Evolutionary conservation across 2,113 vertebrate species (phyloP), one percentile per base, ranked within the genome.

Genomic region (Fulica atra): DNA sequence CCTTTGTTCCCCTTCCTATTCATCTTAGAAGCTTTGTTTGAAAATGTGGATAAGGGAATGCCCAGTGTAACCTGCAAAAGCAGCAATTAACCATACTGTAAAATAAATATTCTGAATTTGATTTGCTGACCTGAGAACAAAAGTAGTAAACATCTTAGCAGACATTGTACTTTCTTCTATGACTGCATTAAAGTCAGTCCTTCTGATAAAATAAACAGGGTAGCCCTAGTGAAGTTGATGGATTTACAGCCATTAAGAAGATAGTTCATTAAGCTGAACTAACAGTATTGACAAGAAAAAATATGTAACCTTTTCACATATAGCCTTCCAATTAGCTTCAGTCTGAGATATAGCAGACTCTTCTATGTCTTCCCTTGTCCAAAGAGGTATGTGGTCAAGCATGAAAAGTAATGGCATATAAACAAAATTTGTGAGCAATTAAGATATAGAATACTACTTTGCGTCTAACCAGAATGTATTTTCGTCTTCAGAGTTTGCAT

Each of bases 191-290:
- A 74, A 85, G 10, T 36, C 42, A 73, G 21, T 10, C 20, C 18
- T 71, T 88, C 46, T 66, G 35, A 76, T 38, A 80, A 83, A 83
- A 85, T 90, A 95, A 91, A 73, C 68, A 81, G 0, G 1, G 74
- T 56, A 83, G 61, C 40, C 38, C 17, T 33, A 59, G 19, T 40
- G 21, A 82, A 14, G 44, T 0, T 91, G 90, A 89, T 57, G 38
- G 25, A 92, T 93, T 91, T 92, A 36, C 7, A 85, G 16, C 5
- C 19, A 70, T 77, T 88, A 73, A 93, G n/a, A 7, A 93, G n/a
- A 70, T 51, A 81, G 77, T 92, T 81, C 50, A 82, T 87, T 94
- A 88, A 64, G 70, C 56, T 77, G 94, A 87, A 33, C n/a, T 53
- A 93, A 46, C 31, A 82, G 25, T 63, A 93, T 78, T 33, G 25